Percentiles rank a stretch among this genome's conserved stretches.
Evolutionary conservation across 2,113 vertebrate genomes (phyloP).

Genomic region (Thermophis baileyi): DNA sequence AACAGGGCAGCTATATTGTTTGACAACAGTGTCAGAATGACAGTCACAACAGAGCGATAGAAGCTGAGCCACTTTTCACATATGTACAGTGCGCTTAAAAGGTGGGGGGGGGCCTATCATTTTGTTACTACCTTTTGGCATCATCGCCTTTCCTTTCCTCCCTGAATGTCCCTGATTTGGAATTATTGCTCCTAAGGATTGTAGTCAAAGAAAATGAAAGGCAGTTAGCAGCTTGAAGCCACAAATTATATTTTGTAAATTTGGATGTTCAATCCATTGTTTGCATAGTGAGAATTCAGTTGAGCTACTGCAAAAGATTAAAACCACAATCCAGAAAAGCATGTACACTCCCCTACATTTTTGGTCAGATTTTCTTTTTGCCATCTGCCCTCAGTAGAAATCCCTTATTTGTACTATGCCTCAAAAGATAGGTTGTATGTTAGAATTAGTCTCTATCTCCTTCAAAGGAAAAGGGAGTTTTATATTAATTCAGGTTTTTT

Average conservation of each 20-base stretch:
- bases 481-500: neutral
- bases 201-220: neutral
- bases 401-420: neutral
- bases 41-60: neutral
- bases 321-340: neutral
- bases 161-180: neutral
- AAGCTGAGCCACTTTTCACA: neutral
- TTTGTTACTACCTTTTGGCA: neutral
- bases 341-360: neutral
- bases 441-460: neutral
- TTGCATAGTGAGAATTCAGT: neutral
- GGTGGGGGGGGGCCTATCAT: neutral
- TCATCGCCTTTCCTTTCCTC: neutral
- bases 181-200: neutral
- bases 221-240: neutral
- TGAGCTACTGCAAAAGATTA: neutral
- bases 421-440: neutral
- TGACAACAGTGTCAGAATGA: neutral
- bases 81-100: neutral
- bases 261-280: neutral
- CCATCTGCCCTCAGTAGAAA: neutral
- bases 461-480: neutral
- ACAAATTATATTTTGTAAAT: neutral
- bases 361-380: neutral
- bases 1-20: neutral